Base-by-base conservation (phyloP, 1,140 invertebrate genomes). In the Plodia interpunctella region DNA sequence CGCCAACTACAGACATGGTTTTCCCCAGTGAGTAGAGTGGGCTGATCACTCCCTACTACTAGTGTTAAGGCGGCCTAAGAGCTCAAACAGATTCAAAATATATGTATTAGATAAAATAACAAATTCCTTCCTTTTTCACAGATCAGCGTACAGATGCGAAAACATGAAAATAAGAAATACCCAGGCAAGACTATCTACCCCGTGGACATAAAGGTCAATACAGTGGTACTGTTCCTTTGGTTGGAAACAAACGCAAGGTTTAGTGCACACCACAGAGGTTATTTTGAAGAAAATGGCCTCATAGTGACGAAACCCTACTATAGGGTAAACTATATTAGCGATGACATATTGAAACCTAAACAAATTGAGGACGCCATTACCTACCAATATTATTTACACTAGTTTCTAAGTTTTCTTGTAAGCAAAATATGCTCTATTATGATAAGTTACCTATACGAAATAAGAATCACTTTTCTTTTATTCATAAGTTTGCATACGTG, bases 251-350 rank as follows among this genome's bases (percentile, higher is more conserved):
- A 63, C 5, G 15, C 50, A 9, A 30, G 70, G 1, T 38, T 38
- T 38, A 38, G 11, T 11, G 35, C 5, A 38, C 5, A 11, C 2
- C 35, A 38, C 35, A 63, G 74, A 2, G 81, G 86, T 3, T 55
- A 67, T n/a, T 89, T 87, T 19, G 59, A 70, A 6, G 75, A 87
- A 15, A 87, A 89, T 49, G 87, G 83, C 3, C 55, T 89, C 0
- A 74, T 87, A 0, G 35, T 87, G 0, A 82, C 84, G 0, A 65
- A 79, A n/a, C 58, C 70, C 2, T 32, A 69, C 25, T 64, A 66
- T 0, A 57, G 52, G 8, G 55, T 75, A 0, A 58, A 59, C 17
- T 87, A 72, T 30, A 35, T 60, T 5, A 76, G 68, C 0, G 57
- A 59, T 25, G 54, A 67, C 32, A 54, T 66, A 8, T 65, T 83